A percentile compares a stretch with the other conserved stretches of the same genome.
Evolutionary conservation across 2,113 vertebrate genomes (phyloP).

Genomic region (Macrotus californicus): DNA sequence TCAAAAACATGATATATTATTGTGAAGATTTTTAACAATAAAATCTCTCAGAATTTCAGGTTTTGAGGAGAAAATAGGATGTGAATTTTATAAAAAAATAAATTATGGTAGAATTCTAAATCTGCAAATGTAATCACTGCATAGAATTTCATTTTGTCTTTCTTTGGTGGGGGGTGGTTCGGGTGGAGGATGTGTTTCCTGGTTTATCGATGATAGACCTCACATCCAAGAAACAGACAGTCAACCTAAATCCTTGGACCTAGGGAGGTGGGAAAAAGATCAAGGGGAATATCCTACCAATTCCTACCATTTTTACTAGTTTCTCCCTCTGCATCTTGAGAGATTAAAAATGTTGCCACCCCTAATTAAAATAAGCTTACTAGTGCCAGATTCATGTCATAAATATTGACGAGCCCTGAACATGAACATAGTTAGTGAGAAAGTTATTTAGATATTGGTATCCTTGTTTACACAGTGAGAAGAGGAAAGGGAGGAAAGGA

Average conservation of each 20-base stretch:
- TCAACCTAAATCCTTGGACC: neutral
- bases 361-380: neutral
- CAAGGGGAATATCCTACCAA: neutral
- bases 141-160: neutral
- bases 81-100: neutral
- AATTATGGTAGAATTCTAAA: neutral
- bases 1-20: neutral
- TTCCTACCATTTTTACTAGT: neutral
- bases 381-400: neutral
- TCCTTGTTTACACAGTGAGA: neutral
- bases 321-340: neutral
- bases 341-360: neutral
- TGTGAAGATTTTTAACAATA: conserved; percentile 29
- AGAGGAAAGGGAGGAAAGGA: neutral
- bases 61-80: neutral
- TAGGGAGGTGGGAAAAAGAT: neutral
- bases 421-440: neutral
- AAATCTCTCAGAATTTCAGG: neutral
- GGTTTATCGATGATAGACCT: neutral
- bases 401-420: neutral
- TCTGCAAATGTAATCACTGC: neutral
- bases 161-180: fast-evolving
- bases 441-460: neutral
- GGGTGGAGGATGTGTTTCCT: neutral
- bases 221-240: neutral